Conservation (phyloP, 2,797 vertebrate species). For the Mallotus villosus region DNA sequence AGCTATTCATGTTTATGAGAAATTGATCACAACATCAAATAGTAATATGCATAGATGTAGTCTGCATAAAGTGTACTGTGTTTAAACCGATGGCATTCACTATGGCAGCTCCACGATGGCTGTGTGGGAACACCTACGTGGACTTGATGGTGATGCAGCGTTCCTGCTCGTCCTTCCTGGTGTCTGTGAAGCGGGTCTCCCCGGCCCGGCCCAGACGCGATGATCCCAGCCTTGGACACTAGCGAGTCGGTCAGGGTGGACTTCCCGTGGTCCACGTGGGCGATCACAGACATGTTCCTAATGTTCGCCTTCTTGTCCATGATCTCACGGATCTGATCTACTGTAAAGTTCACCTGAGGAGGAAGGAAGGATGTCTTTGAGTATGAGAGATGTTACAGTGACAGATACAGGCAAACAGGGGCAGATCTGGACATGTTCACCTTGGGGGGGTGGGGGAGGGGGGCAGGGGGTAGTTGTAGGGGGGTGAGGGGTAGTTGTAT, state of each 20-base stretch:
- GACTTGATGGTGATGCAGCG: slow-evolving; percentile 89
- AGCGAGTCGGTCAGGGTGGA: slow-evolving; percentile 85
- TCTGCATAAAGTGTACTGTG: no score
- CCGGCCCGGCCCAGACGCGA: slow-evolving; percentile 81
- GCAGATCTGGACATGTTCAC: no score
- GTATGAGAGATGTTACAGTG: no score
- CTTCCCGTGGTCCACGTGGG: slow-evolving; percentile 86
- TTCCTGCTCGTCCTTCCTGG: slow-evolving; percentile 86
- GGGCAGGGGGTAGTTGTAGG: no score
- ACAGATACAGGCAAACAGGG: no score
- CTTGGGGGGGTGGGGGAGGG: no score
- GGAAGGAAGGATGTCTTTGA: background rate
- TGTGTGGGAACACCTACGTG: slow-evolving; percentile 68
- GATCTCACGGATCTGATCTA: slow-evolving; percentile 71
- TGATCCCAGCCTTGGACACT: slow-evolving; percentile 87
- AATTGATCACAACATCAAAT: no score
- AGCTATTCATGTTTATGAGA: no score
- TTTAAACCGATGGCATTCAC: no score
- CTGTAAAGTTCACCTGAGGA: slow-evolving; percentile 15
- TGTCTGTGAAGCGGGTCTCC: slow-evolving; percentile 86
- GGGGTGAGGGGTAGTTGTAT: background rate
- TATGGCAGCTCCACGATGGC: no score
- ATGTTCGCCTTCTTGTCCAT: slow-evolving; percentile 92
- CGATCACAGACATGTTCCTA: slow-evolving; percentile 88
- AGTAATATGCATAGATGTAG: no score